phyloP scores from a whole-genome alignment of 2,888 invertebrate genomes.

The Anagyrus pseudococci region DNA sequence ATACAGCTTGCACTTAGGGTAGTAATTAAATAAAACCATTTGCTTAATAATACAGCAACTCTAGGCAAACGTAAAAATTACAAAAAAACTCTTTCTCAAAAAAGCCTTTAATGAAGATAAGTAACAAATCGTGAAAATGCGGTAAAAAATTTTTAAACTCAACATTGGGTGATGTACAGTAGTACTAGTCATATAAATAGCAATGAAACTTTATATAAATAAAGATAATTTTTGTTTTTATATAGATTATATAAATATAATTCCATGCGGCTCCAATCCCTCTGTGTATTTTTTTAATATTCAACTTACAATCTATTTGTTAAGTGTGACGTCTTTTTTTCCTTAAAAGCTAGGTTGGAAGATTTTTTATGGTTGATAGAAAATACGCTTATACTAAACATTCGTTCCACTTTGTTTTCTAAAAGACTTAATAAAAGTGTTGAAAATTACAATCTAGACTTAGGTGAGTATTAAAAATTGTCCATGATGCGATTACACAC shows the following conservation, averaged over 20 bases:
- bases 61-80: conserved; percentile 19
- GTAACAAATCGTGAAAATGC: conserved; percentile 16
- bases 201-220: conserved; percentile 12
- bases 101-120: conserved; percentile 23
- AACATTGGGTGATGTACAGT: conserved; percentile 18
- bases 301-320: conserved; percentile 26
- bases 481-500: conserved; percentile 19
- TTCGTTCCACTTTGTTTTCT: conserved; percentile 22
- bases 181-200: conserved; percentile 24
- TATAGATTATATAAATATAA: too few species aligned
- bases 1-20: conserved; percentile 22
- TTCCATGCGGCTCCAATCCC: conserved; percentile 19
- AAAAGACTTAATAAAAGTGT: conserved; percentile 21
- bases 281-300: background rate
- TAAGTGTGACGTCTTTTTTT: conserved; percentile 16
- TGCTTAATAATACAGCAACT: conserved; percentile 16
- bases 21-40: conserved; percentile 32
- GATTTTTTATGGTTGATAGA: conserved; percentile 25
- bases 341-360: conserved; percentile 31
- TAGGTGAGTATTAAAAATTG: conserved; percentile 30
- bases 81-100: conserved; percentile 5
- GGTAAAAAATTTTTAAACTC: conserved; percentile 28
- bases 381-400: conserved; percentile 21
- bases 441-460: conserved; percentile 29
- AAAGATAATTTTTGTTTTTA: conserved; percentile 8